Conservation (phyloP, 2,797 vertebrate species). For the Channallabes apus region DNA sequence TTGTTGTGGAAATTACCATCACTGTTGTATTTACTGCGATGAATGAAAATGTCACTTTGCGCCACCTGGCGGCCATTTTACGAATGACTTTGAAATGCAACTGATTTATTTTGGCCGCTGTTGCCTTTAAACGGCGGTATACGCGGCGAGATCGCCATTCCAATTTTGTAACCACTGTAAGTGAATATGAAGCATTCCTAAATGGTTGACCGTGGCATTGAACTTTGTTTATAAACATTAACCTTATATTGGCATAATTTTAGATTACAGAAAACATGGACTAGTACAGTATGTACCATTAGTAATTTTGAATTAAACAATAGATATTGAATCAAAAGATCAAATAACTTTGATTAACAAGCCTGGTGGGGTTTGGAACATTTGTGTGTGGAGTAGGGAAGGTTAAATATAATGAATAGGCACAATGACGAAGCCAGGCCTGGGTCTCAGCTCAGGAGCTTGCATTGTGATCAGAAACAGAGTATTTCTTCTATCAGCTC, state of each 20-base stretch:
- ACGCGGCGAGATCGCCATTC: too few species aligned
- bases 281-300: too few species aligned
- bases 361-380: background rate
- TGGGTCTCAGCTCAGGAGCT: slow-evolving; percentile 32
- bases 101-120: too few species aligned
- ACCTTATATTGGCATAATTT: background rate
- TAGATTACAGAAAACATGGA: background rate
- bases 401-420: slow-evolving; percentile 14
- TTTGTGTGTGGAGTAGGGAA: background rate
- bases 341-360: background rate
- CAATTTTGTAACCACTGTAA: too few species aligned
- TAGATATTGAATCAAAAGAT: background rate
- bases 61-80: too few species aligned
- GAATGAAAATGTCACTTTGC: too few species aligned
- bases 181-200: background rate
- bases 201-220: background rate
- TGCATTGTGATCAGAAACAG: slow-evolving; percentile 37
- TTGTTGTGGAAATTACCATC: too few species aligned
- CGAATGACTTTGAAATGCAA: too few species aligned
- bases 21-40: too few species aligned
- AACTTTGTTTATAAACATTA: background rate
- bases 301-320: background rate
- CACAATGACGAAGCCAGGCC: background rate
- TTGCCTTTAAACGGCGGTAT: too few species aligned
- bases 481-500: slow-evolving; percentile 26